phyloP scores from a whole-genome alignment of 1,140 invertebrate genomes.

The Drosophila athabasca region DNA sequence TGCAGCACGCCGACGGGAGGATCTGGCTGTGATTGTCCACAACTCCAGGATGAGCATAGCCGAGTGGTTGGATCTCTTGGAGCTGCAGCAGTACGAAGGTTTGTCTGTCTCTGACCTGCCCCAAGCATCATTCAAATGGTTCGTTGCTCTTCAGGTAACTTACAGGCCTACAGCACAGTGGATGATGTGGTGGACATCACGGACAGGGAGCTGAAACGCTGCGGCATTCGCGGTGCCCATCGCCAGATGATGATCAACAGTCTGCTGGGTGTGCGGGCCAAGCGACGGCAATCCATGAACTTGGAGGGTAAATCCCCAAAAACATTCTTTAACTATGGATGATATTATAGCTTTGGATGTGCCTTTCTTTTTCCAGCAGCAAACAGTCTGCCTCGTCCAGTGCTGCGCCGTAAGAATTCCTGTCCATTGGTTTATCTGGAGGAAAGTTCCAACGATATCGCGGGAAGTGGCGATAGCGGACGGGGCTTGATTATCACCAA shows the following conservation, averaged over 20 bases:
- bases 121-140: neutral
- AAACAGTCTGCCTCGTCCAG: conserved; percentile 19
- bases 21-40: conserved; percentile 69
- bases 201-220: conserved; percentile 86
- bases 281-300: conserved; percentile 80
- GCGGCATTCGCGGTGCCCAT: conserved; percentile 87
- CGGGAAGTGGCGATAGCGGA: conserved; percentile 42
- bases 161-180: conserved; percentile 84
- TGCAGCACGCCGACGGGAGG: conserved; percentile 53
- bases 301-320: conserved; percentile 57
- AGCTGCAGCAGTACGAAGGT: conserved; percentile 77
- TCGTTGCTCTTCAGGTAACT: conserved; percentile 55
- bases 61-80: conserved; percentile 73
- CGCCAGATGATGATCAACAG: conserved; percentile 87
- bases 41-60: conserved; percentile 70
- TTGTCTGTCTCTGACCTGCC: conserved; percentile 2
- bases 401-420: conserved; percentile 64
- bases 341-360: neutral
- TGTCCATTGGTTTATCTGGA: conserved; percentile 68
- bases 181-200: conserved; percentile 86
- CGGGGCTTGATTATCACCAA: conserved; percentile 61
- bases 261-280: conserved; percentile 86
- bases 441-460: conserved; percentile 29
- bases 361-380: conserved; percentile 8
- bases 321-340: neutral